Conservation (phyloP, 2,888 invertebrate species). For the Thelaira solivaga region DNA sequence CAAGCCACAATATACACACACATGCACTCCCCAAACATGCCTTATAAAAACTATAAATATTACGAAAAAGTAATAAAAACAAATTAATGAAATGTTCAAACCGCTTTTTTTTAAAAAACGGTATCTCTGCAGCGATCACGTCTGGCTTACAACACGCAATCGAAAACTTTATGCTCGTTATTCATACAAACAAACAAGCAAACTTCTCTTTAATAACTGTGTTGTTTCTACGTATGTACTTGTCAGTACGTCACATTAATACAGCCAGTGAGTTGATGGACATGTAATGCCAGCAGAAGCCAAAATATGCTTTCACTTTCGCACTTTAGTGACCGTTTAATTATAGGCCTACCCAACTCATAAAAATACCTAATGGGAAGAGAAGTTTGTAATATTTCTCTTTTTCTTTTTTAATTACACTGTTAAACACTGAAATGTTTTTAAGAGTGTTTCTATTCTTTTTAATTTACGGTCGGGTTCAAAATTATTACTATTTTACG, state of each 20-base stretch:
- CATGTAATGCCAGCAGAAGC: neutral
- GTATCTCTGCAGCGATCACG: slow-evolving; percentile 32
- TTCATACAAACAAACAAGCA: no score
- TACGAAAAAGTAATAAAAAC: slow-evolving; percentile 31
- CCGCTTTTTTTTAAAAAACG: neutral
- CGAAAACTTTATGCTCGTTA: neutral
- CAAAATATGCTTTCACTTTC: slow-evolving; percentile 50
- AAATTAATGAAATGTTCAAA: neutral
- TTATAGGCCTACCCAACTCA: neutral
- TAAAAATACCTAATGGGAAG: no score
- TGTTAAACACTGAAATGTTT: no score
- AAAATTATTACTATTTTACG: no score
- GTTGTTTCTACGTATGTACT: no score
- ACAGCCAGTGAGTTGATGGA: neutral
- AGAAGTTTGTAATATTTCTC: no score
- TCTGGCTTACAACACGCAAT: slow-evolving; percentile 35
- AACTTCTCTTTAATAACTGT: no score
- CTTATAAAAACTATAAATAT: slow-evolving; percentile 43
- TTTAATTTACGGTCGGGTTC: no score
- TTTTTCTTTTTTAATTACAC: no score
- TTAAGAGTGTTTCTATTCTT: no score
- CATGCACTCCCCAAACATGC: slow-evolving; percentile 18
- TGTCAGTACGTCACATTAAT: neutral
- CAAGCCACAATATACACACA: neutral
- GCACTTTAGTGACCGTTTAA: neutral